Evolutionary conservation across 2,797 vertebrate genomes (phyloP).

Genomic region (Acanthopagrus latus): DNA sequence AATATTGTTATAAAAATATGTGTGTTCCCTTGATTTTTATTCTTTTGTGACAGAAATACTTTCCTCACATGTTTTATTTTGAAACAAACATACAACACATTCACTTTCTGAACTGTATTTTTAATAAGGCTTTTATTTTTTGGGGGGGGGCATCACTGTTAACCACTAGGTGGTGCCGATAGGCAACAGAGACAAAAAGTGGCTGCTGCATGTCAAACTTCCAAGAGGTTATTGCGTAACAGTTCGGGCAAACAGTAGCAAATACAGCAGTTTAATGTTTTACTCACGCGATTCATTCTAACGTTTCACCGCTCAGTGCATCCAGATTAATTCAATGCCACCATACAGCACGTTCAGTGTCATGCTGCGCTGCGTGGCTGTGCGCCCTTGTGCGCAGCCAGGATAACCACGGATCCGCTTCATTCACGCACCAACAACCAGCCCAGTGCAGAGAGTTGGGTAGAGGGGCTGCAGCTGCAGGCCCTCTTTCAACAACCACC

Average conservation of each 20-base stretch:
- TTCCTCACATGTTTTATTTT: neutral
- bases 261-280: neutral
- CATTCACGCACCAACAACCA: neutral
- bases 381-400: neutral
- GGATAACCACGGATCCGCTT: neutral
- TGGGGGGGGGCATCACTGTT: neutral
- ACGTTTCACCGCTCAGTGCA: neutral
- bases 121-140: neutral
- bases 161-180: slow-evolving; percentile 61
- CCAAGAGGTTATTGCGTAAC: slow-evolving; percentile 22
- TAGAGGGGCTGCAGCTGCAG: neutral
- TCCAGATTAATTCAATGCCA: neutral
- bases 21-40: neutral
- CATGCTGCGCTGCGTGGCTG: no score
- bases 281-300: neutral
- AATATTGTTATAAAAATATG: no score
- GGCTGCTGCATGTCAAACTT: neutral
- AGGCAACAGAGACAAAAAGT: slow-evolving; percentile 10
- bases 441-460: neutral
- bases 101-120: neutral
- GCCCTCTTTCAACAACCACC: neutral
- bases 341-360: neutral
- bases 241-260: neutral
- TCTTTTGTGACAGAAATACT: neutral
- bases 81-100: neutral